phyloP scores from a whole-genome alignment of 2,113 vertebrate species.

The Apteryx mantelli region DNA sequence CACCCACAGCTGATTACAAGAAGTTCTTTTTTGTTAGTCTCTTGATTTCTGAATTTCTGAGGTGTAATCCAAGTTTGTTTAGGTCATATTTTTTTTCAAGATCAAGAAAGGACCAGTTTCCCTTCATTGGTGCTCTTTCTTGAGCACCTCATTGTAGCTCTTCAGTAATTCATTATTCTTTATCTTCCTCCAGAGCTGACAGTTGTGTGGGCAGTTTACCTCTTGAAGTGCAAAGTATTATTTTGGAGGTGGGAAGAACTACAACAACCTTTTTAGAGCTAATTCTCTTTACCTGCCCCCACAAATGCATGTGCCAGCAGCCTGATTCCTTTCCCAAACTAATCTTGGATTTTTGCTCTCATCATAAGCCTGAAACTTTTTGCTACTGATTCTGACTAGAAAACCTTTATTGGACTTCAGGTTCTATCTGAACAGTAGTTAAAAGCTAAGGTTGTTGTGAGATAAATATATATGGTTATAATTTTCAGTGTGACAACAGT shows the following conservation, averaged over 20 bases:
- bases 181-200: constrained; percentile 6
- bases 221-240: constrained; percentile 54
- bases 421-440: background rate
- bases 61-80: background rate
- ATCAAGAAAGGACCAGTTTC: background rate
- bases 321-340: constrained; percentile 17
- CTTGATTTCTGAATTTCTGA: background rate
- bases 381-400: background rate
- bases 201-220: constrained; percentile 51
- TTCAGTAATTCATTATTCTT: constrained; percentile 11
- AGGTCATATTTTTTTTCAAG: background rate
- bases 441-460: background rate
- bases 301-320: constrained; percentile 15
- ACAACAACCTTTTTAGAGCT: constrained; percentile 43
- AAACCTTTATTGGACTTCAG: background rate
- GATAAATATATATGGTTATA: background rate
- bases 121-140: background rate
- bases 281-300: constrained; percentile 21
- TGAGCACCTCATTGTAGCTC: background rate
- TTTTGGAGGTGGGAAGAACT: constrained; percentile 59
- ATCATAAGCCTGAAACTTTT: background rate
- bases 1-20: background rate
- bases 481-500: background rate
- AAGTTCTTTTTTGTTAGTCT: background rate
- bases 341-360: background rate